Percentiles rank a stretch among this genome's conserved stretches.
phyloP scores from a whole-genome alignment of 2,797 vertebrate species.

The Sylvilagus floridanus region DNA sequence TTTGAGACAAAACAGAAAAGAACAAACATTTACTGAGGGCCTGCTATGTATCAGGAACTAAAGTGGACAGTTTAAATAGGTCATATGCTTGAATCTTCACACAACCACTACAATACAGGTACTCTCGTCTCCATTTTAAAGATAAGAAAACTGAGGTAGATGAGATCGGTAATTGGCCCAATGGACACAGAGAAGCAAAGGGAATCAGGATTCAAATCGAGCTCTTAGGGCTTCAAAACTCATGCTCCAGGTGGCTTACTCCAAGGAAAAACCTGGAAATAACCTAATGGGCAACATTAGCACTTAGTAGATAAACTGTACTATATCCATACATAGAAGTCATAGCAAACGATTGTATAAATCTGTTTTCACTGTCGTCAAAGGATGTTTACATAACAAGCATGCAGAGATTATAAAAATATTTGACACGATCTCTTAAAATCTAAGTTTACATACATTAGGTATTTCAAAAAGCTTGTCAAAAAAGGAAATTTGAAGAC shows the following conservation, averaged over 20 bases:
- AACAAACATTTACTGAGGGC: conserved; percentile 59
- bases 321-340: neutral
- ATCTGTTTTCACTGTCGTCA: conserved; percentile 18
- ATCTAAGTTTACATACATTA: neutral
- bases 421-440: neutral
- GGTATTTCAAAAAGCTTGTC: no score
- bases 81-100: conserved; percentile 27
- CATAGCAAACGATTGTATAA: neutral
- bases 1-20: conserved; percentile 58
- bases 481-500: no score
- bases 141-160: conserved; percentile 60
- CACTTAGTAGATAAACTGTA: conserved; percentile 14
- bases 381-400: neutral
- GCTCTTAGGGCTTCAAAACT: neutral
- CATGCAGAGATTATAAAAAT: conserved; percentile 52
- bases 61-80: neutral
- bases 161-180: conserved; percentile 25
- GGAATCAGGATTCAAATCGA: conserved; percentile 37
- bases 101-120: conserved; percentile 20
- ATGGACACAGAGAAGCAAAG: conserved; percentile 60
- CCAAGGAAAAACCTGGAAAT: conserved; percentile 11
- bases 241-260: neutral
- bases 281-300: conserved; percentile 22
- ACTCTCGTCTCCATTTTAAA: conserved; percentile 52
- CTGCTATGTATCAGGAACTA: neutral